Evolutionary conservation across 2,888 invertebrate genomes (phyloP), one percentile per base, ranked within the genome.

Genomic region (Scrobipalpa costella): DNA sequence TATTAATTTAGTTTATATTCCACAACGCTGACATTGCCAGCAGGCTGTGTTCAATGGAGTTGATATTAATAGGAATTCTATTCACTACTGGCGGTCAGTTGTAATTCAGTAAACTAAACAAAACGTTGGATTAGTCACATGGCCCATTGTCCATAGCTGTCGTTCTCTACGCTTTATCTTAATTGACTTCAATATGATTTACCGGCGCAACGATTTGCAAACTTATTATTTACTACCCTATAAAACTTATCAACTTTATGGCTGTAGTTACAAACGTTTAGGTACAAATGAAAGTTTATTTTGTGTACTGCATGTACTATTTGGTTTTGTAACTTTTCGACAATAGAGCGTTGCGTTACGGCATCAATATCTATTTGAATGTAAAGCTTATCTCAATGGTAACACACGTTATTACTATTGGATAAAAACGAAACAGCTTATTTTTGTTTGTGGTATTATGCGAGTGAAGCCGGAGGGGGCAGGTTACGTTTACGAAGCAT

Each of bases 131-230:
- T 88, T 89, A 88, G 89, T 89, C 89, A 89, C 83, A 84, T 82
- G 77, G 72, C 77, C 83, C 80, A 89, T 89, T 90, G 89, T 89
- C 82, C 80, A 76, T 74, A 78, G 84, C 87, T 86, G 89, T 88
- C 88, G 80, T 80, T 80, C 78, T 76, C 76, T 77, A 77, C 78
- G 85, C 86, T 87, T 88, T 90, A 90, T 90, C 90, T 90, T 90
- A 90, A 90, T 90, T 90, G 90, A 89, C 87, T 86, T 79, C 83
- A 80, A 83, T 89, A 90, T 90, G 89, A 90, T 90, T 90, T 89
- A 89, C 83, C 87, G 78, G 80, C 78, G 75, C 81, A 77, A 78
- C 76, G 71, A 71, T 71, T 72, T 66, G 71, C 83, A 71, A 79
- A 82, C 69, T 77, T 78, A 75, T 62, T 50, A 67, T 73, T 74